Conservation (phyloP, 2,797 vertebrate genomes). For the Tarsius wallacei region DNA sequence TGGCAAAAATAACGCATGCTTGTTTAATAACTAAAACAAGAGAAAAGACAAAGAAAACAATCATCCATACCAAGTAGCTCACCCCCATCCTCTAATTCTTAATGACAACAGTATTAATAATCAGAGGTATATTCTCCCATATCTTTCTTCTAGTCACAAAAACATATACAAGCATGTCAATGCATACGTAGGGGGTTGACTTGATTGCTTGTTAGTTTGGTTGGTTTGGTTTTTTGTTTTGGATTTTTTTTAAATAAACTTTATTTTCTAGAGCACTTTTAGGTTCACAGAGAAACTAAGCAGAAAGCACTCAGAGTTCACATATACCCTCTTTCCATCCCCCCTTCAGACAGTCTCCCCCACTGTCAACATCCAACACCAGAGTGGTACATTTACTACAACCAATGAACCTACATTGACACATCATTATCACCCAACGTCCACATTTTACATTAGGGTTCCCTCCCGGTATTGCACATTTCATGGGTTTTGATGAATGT, state of each 20-base stretch:
- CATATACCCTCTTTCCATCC: background rate
- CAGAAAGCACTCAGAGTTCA: background rate
- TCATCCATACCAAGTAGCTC: background rate
- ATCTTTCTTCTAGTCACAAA: background rate
- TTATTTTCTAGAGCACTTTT: background rate
- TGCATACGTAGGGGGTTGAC: no score
- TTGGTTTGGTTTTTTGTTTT: background rate
- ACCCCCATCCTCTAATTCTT: background rate
- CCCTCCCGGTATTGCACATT: background rate
- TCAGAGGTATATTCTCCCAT: no score
- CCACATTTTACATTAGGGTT: background rate
- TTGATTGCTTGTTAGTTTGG: background rate
- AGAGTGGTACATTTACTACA: background rate
- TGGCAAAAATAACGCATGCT: background rate
- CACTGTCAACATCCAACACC: background rate
- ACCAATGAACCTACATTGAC: background rate
- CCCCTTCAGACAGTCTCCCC: background rate
- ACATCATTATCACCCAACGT: background rate
- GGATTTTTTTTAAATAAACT: background rate
- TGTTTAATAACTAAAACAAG: background rate
- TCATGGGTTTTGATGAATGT: background rate
- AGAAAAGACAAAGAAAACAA: background rate
- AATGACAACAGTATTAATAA: background rate
- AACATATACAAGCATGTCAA: background rate
- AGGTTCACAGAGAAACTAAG: background rate